Evolutionary conservation across 1,140 invertebrate species (phyloP), one percentile per base, ranked within the genome.

Genomic region (Monochamus saltuarius): DNA sequence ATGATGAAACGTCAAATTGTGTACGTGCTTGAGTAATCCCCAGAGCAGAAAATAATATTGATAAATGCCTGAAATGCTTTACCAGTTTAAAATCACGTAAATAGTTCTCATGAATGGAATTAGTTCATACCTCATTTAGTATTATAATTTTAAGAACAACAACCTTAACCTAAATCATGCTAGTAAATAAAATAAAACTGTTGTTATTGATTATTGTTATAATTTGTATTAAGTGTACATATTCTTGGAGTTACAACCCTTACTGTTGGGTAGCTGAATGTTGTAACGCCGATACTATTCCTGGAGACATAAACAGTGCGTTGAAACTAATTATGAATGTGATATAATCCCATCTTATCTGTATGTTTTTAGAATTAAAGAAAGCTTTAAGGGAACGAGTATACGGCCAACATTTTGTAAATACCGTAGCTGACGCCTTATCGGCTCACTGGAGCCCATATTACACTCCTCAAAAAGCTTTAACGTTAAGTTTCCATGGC

Each of bases 401-500:
- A 36, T 88, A 81, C 75, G 89, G 89, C 0, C 89, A 91, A 71
- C 85, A 87, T 46, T 81, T 91, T 59, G 85, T 85, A 0, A 61
- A 72, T 66, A 75, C 80, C 61, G 78, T 82, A 29, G 73, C 86
- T 2, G 45, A 78, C 62, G 86, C 88, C 36, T 75, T 89, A 37
- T 65, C 67, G 36, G 79, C 80, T 1, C 82, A 89, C 67, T 73
- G 80, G 46, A 67, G 75, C 58, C 51, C 71, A 16, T 65, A 68
- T 16, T 67, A 76, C 35, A 69, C 75, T 39, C 83, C 85, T 7
- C 75, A 76, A 38, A 91, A 91, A 76, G 85, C 89, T 53, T 73
- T 91, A 29, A 84, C 84, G 0, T 80, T 91, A 69, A 89, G 88
- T 74, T 85, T 92, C 69, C 90, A 94, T 80, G 91, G 91, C 1